Base-by-base conservation (phyloP, 2,113 vertebrate species). In the Corythornis vintsioides region DNA sequence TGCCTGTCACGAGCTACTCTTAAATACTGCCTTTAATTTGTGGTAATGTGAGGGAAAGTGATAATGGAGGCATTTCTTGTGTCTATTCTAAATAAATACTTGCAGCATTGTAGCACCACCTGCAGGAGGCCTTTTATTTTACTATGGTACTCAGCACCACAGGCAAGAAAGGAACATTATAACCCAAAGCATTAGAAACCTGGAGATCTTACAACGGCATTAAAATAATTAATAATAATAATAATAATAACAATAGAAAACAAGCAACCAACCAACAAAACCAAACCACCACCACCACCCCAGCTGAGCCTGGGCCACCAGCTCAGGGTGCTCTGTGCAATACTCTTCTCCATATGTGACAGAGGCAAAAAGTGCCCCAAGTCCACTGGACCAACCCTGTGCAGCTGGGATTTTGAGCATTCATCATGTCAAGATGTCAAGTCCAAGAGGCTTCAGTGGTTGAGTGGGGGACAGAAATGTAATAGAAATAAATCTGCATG, bases 21-120 rank as follows among this genome's bases (percentile, higher is more conserved):
- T 52, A 88, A 31, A 33, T 1, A 53, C 65, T 59, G 14, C 9
- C 40, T 88, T 93, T 94, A 8, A 71, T 86, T 93, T 85, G 5
- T 85, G 72, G 47, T 60, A 78, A 11, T 63, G 28, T n/a, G 29
- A 92, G 75, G 56, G 20, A 72, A 94, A 96, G 83, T 53, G 10
- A 48, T 86, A 94, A 97, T 94, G 94, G 91, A 93, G 76, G 78
- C 17, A 52, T 79, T 94, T 90, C 86, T 87, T 66, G 42, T 56
- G 25, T 65, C 48, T 63, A 12, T 0, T n/a, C 66, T 73, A 91
- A 96, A 95, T 95, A 84, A 92, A 92, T 91, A 92, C 94, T 95
- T 85, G 72, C 66, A 97, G 96, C 94, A 79, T 94, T 97, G 79
- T 85, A 97, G 97, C 97, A 96, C 98, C 98, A 98, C 97, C 98